phyloP scores from a whole-genome alignment of 1,140 invertebrate species.

The Lepidurus apus region DNA sequence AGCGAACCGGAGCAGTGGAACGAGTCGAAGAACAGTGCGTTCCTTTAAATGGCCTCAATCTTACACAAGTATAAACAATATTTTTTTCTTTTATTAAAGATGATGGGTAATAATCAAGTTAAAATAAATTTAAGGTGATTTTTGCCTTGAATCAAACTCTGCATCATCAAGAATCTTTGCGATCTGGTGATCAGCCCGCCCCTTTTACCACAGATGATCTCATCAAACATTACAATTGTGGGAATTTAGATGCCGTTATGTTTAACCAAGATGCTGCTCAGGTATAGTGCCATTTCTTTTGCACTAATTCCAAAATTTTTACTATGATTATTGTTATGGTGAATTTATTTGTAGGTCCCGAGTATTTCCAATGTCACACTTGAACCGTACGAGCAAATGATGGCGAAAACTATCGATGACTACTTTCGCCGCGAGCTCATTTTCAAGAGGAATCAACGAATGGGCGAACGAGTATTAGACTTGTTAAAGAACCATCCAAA shows the following conservation, averaged over 20 bases:
- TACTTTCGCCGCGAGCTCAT: conserved; percentile 54
- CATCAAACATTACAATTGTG: conserved; percentile 54
- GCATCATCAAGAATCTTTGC: conserved; percentile 48
- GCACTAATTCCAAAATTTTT: not conserved
- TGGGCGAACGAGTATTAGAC: conserved; percentile 48
- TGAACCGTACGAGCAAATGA: conserved; percentile 40
- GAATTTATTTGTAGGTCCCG: conserved; percentile 36
- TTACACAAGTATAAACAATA: conserved; percentile 48
- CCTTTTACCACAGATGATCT: conserved; percentile 50
- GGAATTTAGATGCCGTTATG: conserved; percentile 51
- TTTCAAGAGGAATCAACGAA: conserved; percentile 50
- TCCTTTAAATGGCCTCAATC: conserved; percentile 52
- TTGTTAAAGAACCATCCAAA: conserved; percentile 48
- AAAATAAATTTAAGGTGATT: conserved; percentile 46
- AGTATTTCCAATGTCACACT: conserved; percentile 37
- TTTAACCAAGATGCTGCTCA: conserved; percentile 50
- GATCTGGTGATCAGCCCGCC: conserved; percentile 40
- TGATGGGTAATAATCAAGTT: not conserved
- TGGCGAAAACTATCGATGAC: conserved; percentile 49
- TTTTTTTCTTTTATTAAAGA: not conserved
- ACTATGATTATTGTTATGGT: not conserved
- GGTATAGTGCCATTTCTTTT: conserved; percentile 36
- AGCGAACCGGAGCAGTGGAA: conserved; percentile 53
- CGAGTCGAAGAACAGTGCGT: conserved; percentile 54
- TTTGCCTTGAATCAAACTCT: conserved; percentile 55